Conservation (phyloP, 2,113 vertebrate genomes). For the Copsychus sechellarum region DNA sequence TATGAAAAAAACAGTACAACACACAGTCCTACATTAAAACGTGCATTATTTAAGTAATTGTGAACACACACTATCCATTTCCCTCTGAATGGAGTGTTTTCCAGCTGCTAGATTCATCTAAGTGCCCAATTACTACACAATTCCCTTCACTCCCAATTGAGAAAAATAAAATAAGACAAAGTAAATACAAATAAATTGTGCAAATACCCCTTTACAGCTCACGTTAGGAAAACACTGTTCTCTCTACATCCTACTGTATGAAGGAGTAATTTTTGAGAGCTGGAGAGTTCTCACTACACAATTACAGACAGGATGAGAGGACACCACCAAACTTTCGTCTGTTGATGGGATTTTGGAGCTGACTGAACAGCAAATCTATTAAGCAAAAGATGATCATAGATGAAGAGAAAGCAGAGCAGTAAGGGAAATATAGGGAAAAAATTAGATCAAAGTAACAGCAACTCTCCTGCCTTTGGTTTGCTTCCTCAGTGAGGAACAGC, state of each 20-base stretch:
- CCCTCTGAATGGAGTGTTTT: neutral
- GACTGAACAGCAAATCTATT: neutral
- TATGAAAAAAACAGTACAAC: neutral
- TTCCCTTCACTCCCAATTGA: neutral
- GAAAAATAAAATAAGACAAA: neutral
- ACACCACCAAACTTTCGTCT: neutral
- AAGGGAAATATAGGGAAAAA: neutral
- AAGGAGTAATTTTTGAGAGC: neutral
- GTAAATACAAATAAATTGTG: constrained; percentile 22
- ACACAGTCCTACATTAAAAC: constrained; percentile 30
- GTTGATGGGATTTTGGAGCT: neutral
- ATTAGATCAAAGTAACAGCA: neutral
- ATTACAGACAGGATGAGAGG: neutral
- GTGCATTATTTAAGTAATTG: constrained; percentile 32
- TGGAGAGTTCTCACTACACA: neutral
- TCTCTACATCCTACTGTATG: neutral
- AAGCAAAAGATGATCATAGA: neutral
- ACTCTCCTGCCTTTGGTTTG: neutral
- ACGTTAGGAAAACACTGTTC: neutral
- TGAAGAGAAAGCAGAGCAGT: neutral
- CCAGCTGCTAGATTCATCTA: constrained; percentile 23
- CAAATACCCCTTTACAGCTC: constrained; percentile 15
- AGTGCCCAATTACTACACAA: neutral
- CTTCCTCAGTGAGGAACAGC: neutral
- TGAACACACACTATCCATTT: neutral